Conservation (phyloP, 2,888 invertebrate genomes). For the Lamproptera curius region DNA sequence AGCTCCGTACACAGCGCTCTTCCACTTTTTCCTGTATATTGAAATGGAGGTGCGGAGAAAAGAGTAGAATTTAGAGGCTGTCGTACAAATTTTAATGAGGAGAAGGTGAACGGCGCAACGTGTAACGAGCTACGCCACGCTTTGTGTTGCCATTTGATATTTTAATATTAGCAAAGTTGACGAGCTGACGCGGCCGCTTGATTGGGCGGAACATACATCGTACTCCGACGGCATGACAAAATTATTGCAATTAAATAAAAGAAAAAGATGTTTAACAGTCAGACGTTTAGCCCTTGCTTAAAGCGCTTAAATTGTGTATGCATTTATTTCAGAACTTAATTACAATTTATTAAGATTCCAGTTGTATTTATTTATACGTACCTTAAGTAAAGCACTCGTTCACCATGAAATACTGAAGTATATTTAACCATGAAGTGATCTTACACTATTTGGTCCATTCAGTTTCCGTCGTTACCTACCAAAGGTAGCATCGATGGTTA, state of each 20-base stretch:
- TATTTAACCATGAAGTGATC: too few species aligned
- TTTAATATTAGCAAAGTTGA: slow-evolving; percentile 40
- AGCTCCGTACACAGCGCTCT: slow-evolving; percentile 75
- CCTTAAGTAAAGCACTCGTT: too few species aligned
- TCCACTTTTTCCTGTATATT: slow-evolving; percentile 78
- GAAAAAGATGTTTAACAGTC: too few species aligned
- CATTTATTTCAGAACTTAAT: too few species aligned
- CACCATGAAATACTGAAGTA: too few species aligned
- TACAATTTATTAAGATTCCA: too few species aligned
- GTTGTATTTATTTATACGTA: too few species aligned
- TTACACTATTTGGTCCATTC: too few species aligned
- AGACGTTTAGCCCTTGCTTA: too few species aligned
- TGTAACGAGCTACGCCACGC: slow-evolving; percentile 50
- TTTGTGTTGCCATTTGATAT: slow-evolving; percentile 41
- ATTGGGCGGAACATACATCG: slow-evolving; percentile 31
- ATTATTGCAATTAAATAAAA: too few species aligned
- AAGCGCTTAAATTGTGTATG: slow-evolving; percentile 29
- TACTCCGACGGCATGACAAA: too few species aligned
- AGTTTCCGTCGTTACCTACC: slow-evolving; percentile 6
- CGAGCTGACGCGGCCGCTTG: slow-evolving; percentile 34
- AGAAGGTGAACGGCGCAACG: slow-evolving; percentile 65
- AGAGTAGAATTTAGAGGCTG: slow-evolving; percentile 77
- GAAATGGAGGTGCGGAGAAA: slow-evolving; percentile 77
- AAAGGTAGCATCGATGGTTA: slow-evolving; percentile 36
- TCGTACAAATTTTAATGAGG: slow-evolving; percentile 77